Conservation (phyloP, 2,113 vertebrate genomes). For the Psittacula cyanocephala region DNA sequence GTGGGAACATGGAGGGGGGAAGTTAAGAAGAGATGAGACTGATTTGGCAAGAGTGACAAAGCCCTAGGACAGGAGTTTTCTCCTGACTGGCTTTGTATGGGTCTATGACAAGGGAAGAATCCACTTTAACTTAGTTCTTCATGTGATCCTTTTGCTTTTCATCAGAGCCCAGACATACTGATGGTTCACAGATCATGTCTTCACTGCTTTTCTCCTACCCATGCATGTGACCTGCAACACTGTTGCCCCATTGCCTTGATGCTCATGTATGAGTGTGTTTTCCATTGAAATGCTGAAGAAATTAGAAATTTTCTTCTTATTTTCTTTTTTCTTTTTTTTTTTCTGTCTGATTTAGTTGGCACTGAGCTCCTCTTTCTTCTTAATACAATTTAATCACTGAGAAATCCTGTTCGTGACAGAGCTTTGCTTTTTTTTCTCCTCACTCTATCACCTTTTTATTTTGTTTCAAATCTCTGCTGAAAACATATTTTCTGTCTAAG, state of each 20-base stretch:
- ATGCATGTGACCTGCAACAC: rapidly evolving
- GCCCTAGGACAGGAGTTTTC: neutral
- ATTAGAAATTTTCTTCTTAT: no score
- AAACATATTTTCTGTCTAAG: neutral
- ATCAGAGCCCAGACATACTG: neutral
- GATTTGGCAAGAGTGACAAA: neutral
- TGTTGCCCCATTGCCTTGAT: neutral
- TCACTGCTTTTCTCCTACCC: neutral
- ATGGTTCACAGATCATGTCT: rapidly evolving
- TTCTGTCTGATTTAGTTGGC: neutral
- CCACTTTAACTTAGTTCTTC: neutral
- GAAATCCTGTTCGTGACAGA: neutral
- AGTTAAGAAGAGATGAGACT: neutral
- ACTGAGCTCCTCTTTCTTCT: neutral
- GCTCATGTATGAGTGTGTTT: neutral
- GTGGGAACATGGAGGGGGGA: neutral
- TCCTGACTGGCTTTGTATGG: neutral
- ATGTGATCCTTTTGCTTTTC: neutral
- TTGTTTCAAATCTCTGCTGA: neutral
- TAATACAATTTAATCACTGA: neutral
- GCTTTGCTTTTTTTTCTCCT: neutral
- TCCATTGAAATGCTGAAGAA: neutral
- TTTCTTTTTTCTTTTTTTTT: neutral
- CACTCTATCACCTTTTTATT: neutral
- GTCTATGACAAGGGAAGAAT: neutral